Base-by-base conservation (phyloP, 2,797 vertebrate genomes). In the Amazona ochrocephala region DNA sequence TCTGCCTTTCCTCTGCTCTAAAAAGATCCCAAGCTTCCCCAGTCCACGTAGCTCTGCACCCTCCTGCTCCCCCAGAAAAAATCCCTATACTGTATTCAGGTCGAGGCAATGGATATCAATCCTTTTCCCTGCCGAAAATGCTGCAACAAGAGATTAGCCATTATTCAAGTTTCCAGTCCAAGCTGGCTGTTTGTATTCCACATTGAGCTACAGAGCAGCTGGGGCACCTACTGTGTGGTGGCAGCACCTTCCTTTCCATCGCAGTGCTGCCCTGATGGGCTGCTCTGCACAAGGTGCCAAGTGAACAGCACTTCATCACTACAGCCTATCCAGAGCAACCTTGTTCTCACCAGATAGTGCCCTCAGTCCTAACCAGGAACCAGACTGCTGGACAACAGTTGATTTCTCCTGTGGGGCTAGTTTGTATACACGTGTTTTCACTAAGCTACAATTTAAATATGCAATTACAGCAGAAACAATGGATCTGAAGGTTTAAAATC, bases 1-100 rank as follows among this genome's bases (percentile, higher is more conserved):
- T 93, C 93, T 89, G 81, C 62, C 68, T 87, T 90, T 89, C 79
- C 92, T 64, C 72, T 95, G 39, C 83, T 91, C 67, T 73, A 54
- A 76, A 88, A 91, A 70, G 50, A 78, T 39, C 65, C 66, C 85
- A 93, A 91, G 7, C 70, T 66, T 93, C 61, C 73, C 62, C 32
- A 30, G 48, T 78, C 62, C 64, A 61, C 0, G 1, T 93, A 92
- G 89, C 53, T 68, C 76, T 83, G 65, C 42, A 94, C 53, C 70
- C n/a, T 85, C 45, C 61, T 65, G n/a, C 48, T 92, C 16, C 42
- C 32, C 22, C 42, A 65, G 32, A 26, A 26, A 30, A 85, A 61
- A 42, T 44, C 24, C 11, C 41, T 14, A 5, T 48, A 45, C 16
- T 67, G 64, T 84, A 67, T 68, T 65, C 62, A 88, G 72, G 48